phyloP scores from a whole-genome alignment of 2,888 invertebrate species.

The Ophion costatus region DNA sequence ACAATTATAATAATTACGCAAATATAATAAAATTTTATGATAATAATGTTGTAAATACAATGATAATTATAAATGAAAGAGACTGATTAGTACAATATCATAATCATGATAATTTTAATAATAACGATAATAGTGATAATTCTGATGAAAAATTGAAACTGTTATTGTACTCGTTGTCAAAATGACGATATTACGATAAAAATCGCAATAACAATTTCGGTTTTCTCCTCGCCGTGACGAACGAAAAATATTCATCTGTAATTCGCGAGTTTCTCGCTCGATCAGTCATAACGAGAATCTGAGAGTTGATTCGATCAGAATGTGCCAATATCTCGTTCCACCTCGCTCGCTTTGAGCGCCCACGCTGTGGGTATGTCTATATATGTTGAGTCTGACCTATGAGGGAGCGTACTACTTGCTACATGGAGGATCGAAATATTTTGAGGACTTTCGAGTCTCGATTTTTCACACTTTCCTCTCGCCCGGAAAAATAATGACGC shows the following conservation, averaged over 20 bases:
- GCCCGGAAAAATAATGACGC: constrained; percentile 8
- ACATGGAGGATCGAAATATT: constrained; percentile 19
- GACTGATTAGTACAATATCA: too few species aligned
- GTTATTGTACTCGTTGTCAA: too few species aligned
- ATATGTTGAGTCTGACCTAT: constrained; percentile 16
- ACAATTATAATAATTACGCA: too few species aligned
- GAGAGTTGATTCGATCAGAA: constrained; percentile 62
- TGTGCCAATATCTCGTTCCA: constrained; percentile 58
- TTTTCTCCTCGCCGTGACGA: neutral
- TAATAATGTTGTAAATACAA: too few species aligned
- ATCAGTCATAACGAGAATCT: constrained; percentile 66
- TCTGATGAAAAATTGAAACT: too few species aligned
- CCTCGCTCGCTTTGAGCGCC: neutral
- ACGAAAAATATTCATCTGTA: constrained; percentile 27
- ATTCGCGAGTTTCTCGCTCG: constrained; percentile 59
- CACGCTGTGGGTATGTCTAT: neutral
- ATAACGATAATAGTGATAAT: too few species aligned
- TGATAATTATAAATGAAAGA: too few species aligned
- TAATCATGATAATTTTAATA: too few species aligned
- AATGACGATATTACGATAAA: neutral
- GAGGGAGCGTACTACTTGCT: constrained; percentile 5
- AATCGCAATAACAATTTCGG: neutral
- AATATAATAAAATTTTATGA: too few species aligned
- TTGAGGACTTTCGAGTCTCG: constrained; percentile 19
- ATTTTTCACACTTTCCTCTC: constrained; percentile 9